phyloP scores from a whole-genome alignment of 2,888 invertebrate genomes.

The Sarcophaga rosellei region DNA sequence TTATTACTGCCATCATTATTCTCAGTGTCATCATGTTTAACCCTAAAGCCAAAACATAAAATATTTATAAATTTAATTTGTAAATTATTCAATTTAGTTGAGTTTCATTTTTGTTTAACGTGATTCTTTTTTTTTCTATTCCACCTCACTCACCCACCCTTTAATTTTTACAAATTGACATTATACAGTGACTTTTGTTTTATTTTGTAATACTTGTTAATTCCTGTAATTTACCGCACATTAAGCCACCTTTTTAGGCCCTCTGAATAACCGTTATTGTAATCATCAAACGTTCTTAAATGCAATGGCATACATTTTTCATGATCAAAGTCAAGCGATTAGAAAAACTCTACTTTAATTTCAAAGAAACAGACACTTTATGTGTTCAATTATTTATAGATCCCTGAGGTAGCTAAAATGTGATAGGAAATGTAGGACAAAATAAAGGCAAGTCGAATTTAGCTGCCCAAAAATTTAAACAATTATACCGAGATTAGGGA shows the following conservation, averaged over 20 bases:
- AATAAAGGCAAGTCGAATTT: conserved; percentile 35
- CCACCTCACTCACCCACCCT: background rate
- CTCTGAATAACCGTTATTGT: conserved; percentile 20
- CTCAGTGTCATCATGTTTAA: conserved; percentile 39
- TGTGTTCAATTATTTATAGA: conserved; percentile 37
- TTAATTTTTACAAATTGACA: conserved; percentile 26
- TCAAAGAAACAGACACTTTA: background rate
- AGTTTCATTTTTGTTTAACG: background rate
- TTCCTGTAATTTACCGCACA: conserved; percentile 60
- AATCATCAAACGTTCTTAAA: background rate
- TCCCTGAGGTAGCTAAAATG: conserved; percentile 28
- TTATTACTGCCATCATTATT: conserved; percentile 16
- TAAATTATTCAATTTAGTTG: background rate
- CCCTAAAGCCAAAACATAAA: conserved; percentile 33
- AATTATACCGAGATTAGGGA: conserved; percentile 17
- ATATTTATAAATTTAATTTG: conserved; percentile 9
- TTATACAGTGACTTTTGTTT: conserved; percentile 53
- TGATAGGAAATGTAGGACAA: background rate
- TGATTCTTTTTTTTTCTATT: background rate
- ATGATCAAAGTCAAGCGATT: conserved; percentile 69
- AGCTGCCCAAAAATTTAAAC: background rate
- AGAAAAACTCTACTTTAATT: conserved; percentile 4
- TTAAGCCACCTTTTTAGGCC: conserved; percentile 49
- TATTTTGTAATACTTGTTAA: conserved; percentile 35
- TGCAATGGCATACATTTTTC: conserved; percentile 52